These are phyloP conservation scores for Gopherus flavomarginatus DNA, from an alignment of 2,113 vertebrate genomes.

Conservation along the genomic window DNA sequence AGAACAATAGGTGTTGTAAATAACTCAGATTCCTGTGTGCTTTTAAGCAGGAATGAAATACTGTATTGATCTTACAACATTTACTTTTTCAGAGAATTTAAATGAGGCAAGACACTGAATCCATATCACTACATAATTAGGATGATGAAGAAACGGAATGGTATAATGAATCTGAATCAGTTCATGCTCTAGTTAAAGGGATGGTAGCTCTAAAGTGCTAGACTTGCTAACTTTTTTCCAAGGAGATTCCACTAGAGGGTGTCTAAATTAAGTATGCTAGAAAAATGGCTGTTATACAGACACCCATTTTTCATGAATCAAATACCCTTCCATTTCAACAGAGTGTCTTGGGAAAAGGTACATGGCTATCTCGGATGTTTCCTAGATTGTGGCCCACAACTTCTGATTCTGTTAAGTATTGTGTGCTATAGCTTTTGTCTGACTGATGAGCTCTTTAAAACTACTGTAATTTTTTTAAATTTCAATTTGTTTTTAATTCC, in stretches of 20 bases:
- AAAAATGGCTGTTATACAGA: neutral
- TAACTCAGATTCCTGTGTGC: neutral
- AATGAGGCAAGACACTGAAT: neutral
- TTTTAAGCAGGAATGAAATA: neutral
- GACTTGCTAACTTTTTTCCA: neutral
- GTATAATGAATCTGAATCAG: neutral
- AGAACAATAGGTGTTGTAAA: slow-evolving; percentile 18
- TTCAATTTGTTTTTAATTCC: neutral
- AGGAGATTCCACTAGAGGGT: slow-evolving; percentile 7
- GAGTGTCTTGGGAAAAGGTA: neutral
- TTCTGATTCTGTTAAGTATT: neutral
- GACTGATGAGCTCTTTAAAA: neutral
- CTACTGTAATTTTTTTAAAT: neutral
- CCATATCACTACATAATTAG: neutral
- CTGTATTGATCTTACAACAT: neutral
- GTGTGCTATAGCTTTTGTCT: neutral
- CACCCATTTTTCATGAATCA: neutral
- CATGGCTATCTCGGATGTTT: neutral
- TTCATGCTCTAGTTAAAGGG: neutral
- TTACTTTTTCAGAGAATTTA: rapidly evolving
- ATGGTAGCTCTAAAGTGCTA: rapidly evolving
- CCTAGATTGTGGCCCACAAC: neutral
- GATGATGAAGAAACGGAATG: neutral
- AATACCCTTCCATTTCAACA: neutral
- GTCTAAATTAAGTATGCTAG: neutral